Evolutionary conservation across 2,797 vertebrate genomes (phyloP), one percentile per base, ranked within the genome.

Genomic region (Pipistrellus pygmaeus): DNA sequence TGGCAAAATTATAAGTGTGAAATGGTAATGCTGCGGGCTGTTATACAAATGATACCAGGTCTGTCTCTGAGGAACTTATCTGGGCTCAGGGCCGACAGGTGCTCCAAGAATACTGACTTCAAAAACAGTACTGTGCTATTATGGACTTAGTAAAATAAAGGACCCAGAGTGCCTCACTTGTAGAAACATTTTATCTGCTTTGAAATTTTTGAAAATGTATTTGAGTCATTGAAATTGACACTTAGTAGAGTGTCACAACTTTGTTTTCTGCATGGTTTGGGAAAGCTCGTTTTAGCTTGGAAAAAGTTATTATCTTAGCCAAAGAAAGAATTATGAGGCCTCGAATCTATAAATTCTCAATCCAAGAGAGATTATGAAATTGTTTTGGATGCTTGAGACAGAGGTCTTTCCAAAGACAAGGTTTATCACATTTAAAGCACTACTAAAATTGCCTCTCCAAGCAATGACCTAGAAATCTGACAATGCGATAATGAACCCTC

Each of bases 371-470:
- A 86, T 73, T 97, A 97, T 96, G 90, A 96, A 96, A 96, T 97
- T 93, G 96, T 96, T 97, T 96, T 97, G 96, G 96, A 97, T 96
- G 96, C 88, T 88, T 96, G 93, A 91, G 85, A 64, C 21, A 95
- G 95, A 97, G 87, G 84, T 95, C 85, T 95, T 96, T 85, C 94
- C 94, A 83, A 92, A 48, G 55, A 82, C 83, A 95, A 96, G 94
- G 94, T 96, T 96, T 92, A 92, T 94, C 55, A 23, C 86, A 88
- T 95, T 97, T 89, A 95, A 81, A 73, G 44, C 53, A 88, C 53
- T 53, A 88, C 80, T 93, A 62, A 93, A 96, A 96, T 46, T 23
- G 30, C 8, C 75, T 92, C 53, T 92, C 30, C 41, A 88, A 75
- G 90, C 14, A 75, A 77, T 46, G 96, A 97, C 96, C 96, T 95